Evolutionary conservation across 2,113 vertebrate genomes (phyloP).

Genomic region (Gobiocypris rarus): DNA sequence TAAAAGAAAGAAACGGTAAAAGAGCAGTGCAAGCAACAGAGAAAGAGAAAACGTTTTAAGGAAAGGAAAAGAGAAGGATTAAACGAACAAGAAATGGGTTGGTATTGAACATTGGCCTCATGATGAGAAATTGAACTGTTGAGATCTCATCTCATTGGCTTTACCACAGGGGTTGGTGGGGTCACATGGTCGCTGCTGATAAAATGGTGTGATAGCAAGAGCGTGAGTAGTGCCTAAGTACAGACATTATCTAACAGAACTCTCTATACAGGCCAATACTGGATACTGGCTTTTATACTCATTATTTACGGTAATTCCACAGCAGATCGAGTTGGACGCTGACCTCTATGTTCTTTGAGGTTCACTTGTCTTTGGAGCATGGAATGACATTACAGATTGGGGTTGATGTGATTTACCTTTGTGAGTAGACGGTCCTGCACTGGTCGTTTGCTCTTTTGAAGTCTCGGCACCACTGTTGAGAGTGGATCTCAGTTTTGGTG

Average conservation of each 20-base stretch:
- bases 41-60: background rate
- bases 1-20: background rate
- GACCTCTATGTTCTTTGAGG: background rate
- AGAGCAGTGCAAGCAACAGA: constrained; percentile 16
- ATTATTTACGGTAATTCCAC: background rate
- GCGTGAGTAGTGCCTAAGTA: constrained; percentile 14
- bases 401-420: constrained; percentile 25
- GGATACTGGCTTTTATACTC: background rate
- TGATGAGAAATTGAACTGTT: constrained; percentile 34
- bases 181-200: background rate
- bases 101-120: background rate
- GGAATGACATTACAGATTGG: background rate
- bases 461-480: background rate
- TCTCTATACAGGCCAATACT: background rate
- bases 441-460: background rate
- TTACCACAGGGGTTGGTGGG: background rate
- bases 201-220: constrained; percentile 2
- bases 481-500: background rate
- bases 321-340: background rate
- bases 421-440: background rate
- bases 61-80: background rate
- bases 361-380: background rate
- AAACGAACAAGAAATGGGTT: constrained; percentile 2
- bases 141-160: constrained; percentile 8
- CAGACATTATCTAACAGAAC: constrained; percentile 17